Conservation (phyloP, 1,140 invertebrate genomes). For the Lerema accius region DNA sequence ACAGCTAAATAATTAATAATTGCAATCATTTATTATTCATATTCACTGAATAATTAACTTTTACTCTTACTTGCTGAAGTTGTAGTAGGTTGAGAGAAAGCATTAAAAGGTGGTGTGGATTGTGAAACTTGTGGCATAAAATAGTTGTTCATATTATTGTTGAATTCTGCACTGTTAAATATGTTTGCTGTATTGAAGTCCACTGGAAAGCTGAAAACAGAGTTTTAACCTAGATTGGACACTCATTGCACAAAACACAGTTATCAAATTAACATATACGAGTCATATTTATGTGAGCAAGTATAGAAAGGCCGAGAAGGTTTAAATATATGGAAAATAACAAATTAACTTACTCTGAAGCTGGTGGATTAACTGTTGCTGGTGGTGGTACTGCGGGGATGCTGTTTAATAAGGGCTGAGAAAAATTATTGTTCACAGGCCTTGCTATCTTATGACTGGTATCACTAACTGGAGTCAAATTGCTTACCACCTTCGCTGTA, state of each 20-base stretch:
- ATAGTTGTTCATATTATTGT: slow-evolving; percentile 70
- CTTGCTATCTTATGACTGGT: slow-evolving; percentile 60
- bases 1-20: too few species aligned
- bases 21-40: too few species aligned
- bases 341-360: slow-evolving; percentile 68
- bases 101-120: slow-evolving; percentile 54
- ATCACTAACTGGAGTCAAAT: slow-evolving; percentile 52
- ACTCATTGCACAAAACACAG: too few species aligned
- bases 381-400: slow-evolving; percentile 40
- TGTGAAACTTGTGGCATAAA: slow-evolving; percentile 47
- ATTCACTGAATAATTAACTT: slow-evolving; percentile 1
- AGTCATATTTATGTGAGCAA: too few species aligned
- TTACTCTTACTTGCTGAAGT: slow-evolving; percentile 59
- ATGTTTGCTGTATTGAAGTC: slow-evolving; percentile 81
- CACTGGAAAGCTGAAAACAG: slow-evolving; percentile 78
- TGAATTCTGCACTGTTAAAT: slow-evolving; percentile 79
- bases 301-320: too few species aligned
- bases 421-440: slow-evolving; percentile 55
- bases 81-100: slow-evolving; percentile 51
- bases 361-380: slow-evolving; percentile 43
- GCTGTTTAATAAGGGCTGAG: slow-evolving; percentile 49
- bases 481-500: slow-evolving; percentile 62
- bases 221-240: background rate
- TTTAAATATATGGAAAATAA: background rate
- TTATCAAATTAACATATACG: too few species aligned